A percentile compares a stretch with the other conserved stretches of the same genome.
Conservation (phyloP, 2,113 vertebrate genomes). For the Capra hircus region DNA sequence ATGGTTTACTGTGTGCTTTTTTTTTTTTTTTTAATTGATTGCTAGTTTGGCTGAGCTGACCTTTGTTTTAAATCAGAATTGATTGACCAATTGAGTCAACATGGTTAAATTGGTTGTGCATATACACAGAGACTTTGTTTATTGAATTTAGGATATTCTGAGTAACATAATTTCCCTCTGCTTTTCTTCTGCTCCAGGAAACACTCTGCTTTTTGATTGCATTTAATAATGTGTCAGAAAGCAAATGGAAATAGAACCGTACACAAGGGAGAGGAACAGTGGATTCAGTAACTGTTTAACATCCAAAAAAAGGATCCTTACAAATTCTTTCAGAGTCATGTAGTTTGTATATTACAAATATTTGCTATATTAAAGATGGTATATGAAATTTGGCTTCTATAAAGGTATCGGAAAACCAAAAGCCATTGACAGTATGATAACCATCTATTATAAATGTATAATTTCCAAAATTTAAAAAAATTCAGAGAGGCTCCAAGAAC, state of each 20-base stretch:
- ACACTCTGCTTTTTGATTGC: slow-evolving; percentile 40
- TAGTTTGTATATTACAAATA: slow-evolving; percentile 30
- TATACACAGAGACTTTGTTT: slow-evolving; percentile 61
- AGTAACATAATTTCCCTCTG: slow-evolving; percentile 15
- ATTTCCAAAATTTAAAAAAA: slow-evolving; percentile 41
- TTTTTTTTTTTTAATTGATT: slow-evolving; percentile 48
- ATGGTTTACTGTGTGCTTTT: slow-evolving; percentile 45
- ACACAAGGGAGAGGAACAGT: background rate
- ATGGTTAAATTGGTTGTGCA: slow-evolving; percentile 52
- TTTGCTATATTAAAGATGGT: slow-evolving; percentile 53
- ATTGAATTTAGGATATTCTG: slow-evolving; percentile 67
- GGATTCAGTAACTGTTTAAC: slow-evolving; percentile 43
- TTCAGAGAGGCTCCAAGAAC: background rate
- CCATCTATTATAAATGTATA: slow-evolving; percentile 27
- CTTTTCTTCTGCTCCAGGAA: slow-evolving; percentile 42
- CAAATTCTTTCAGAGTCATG: slow-evolving; percentile 44
- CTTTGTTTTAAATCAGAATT: slow-evolving; percentile 68
- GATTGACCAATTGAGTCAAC: slow-evolving; percentile 67
- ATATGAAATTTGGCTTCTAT: slow-evolving; percentile 46
- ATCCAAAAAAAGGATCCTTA: slow-evolving; percentile 48
- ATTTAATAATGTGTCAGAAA: slow-evolving; percentile 66
- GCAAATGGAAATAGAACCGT: slow-evolving; percentile 39
- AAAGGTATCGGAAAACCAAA: slow-evolving; percentile 53
- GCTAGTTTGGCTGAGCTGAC: slow-evolving; percentile 55
- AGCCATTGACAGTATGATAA: slow-evolving; percentile 35